phyloP scores from a whole-genome alignment of 2,113 vertebrate genomes.

The Oncorhynchus masou region DNA sequence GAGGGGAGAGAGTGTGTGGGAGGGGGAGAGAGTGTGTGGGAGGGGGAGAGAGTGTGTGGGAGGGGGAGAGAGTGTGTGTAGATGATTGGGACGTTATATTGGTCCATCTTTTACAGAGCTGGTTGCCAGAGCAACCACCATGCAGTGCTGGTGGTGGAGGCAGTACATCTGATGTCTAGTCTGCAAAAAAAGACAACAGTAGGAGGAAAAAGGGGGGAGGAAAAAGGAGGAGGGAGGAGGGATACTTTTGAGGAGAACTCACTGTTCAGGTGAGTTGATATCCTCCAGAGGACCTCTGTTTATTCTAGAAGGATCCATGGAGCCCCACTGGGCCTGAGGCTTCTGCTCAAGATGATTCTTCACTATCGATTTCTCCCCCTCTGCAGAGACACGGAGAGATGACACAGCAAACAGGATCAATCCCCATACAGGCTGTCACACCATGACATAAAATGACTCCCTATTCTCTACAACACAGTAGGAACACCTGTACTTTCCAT shows the following conservation, averaged over 20 bases:
- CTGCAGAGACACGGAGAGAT: conserved; percentile 60
- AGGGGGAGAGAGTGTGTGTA: background rate
- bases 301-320: conserved; percentile 93
- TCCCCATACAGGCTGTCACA: background rate
- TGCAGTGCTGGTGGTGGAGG: conserved; percentile 47
- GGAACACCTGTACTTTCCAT: background rate
- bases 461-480: too few species aligned
- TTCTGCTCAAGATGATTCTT: conserved; percentile 98
- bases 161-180: conserved; percentile 28
- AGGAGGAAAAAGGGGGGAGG: background rate
- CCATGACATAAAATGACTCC: too few species aligned
- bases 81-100: conserved; percentile 1
- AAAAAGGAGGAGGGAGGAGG: background rate
- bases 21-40: too few species aligned
- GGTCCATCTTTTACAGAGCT: background rate
- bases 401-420: background rate
- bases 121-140: conserved; percentile 52
- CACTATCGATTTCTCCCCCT: conserved; percentile 91
- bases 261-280: conserved; percentile 99
- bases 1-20: too few species aligned
- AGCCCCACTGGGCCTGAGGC: conserved; percentile 92
- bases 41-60: too few species aligned
- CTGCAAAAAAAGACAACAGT: too few species aligned
- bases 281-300: conserved; percentile 96
- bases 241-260: conserved; percentile 62